phyloP scores from a whole-genome alignment of 2,888 invertebrate genomes.

The Dexiosoma caninum region DNA sequence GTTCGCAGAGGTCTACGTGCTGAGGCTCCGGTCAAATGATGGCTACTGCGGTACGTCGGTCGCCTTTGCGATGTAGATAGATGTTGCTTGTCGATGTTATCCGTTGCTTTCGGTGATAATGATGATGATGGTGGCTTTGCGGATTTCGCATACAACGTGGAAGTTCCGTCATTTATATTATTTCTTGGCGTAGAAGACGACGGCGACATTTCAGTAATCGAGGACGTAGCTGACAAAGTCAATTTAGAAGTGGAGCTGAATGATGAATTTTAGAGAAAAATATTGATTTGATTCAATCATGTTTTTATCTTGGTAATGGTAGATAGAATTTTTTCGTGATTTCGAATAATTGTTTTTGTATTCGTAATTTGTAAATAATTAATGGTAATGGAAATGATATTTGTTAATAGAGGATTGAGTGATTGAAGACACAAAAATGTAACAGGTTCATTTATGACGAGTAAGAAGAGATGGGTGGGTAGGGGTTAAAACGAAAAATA shows the following conservation, averaged over 20 bases:
- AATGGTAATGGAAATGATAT: neutral
- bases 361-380: neutral
- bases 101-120: slow-evolving; percentile 35
- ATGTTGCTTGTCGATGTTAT: slow-evolving; percentile 66
- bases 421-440: neutral
- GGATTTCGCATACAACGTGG: slow-evolving; percentile 9
- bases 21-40: slow-evolving; percentile 68
- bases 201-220: slow-evolving; percentile 59
- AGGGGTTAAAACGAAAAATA: slow-evolving; percentile 3
- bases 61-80: slow-evolving; percentile 70
- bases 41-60: slow-evolving; percentile 67
- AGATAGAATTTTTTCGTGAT: neutral
- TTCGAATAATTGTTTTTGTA: neutral
- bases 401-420: slow-evolving; percentile 7
- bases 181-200: slow-evolving; percentile 30
- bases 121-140: slow-evolving; percentile 22
- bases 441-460: slow-evolving; percentile 8
- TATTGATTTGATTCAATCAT: slow-evolving; percentile 60
- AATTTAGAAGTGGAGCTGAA: slow-evolving; percentile 60
- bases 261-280: slow-evolving; percentile 61
- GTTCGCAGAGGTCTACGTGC: slow-evolving; percentile 77
- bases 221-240: slow-evolving; percentile 57
- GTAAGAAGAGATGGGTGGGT: neutral
- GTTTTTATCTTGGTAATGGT: slow-evolving; percentile 14
- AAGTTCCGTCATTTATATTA: slow-evolving; percentile 9